A percentile compares a stretch with the other conserved stretches of the same genome.
These are phyloP conservation scores for Drosophila takahashii DNA, from an alignment of 1,140 invertebrate species.

Conservation along the genomic window DNA sequence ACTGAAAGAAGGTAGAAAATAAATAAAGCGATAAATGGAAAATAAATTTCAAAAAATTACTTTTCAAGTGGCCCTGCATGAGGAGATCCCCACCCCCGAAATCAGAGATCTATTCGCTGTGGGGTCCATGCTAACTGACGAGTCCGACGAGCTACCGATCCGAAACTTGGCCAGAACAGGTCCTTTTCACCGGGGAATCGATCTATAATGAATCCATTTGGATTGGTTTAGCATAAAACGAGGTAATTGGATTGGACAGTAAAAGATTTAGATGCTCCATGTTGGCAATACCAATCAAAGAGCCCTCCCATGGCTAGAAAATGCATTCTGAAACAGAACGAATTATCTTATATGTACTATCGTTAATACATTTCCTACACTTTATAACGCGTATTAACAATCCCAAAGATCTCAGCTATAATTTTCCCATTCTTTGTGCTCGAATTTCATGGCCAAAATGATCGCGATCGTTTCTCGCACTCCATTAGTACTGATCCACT, in stretches of 20 bases:
- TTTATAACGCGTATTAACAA: background rate
- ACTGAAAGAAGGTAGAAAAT: conserved; percentile 69
- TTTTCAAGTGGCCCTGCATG: conserved; percentile 68
- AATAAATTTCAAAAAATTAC: conserved; percentile 79
- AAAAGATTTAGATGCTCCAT: background rate
- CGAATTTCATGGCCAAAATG: conserved; percentile 42
- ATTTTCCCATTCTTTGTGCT: conserved; percentile 2
- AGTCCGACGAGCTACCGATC: conserved; percentile 21
- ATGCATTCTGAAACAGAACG: no score
- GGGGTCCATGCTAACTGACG: background rate
- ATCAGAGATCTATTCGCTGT: conserved; percentile 12
- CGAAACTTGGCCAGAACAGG: conserved; percentile 13
- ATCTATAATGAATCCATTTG: conserved; percentile 8
- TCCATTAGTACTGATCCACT: conserved; percentile 42
- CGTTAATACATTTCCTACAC: no score
- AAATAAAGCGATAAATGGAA: conserved; percentile 82
- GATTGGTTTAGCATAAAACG: conserved; percentile 13
- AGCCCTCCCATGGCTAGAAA: background rate
- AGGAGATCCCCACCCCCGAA: conserved; percentile 16
- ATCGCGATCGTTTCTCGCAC: conserved; percentile 36
- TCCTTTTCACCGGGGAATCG: conserved; percentile 4
- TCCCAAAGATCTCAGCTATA: background rate
- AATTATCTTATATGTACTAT: no score
- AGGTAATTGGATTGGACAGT: conserved; percentile 3
- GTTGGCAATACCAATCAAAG: background rate